Conservation (phyloP, 2,888 invertebrate species). For the Crocallis elinguaria region DNA sequence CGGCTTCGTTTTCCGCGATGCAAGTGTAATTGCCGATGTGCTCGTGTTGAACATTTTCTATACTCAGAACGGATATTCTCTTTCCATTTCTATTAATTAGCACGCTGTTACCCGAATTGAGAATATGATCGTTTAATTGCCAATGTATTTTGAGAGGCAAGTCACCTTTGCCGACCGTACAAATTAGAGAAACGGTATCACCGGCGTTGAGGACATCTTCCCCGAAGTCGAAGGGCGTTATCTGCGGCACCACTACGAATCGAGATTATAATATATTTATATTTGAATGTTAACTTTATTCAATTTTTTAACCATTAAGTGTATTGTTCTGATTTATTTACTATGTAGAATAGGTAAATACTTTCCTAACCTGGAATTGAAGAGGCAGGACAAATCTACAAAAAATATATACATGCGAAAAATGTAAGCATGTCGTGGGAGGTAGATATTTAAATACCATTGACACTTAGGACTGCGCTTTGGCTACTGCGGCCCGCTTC, state of each 20-base stretch:
- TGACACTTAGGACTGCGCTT: slow-evolving; percentile 87
- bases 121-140: slow-evolving; percentile 86
- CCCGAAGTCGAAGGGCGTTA: slow-evolving; percentile 91
- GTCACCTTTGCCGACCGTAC: slow-evolving; percentile 90
- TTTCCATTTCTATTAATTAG: slow-evolving; percentile 86
- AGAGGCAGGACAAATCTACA: neutral
- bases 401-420: slow-evolving; percentile 15
- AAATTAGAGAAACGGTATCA: slow-evolving; percentile 88
- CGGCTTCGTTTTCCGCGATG: slow-evolving; percentile 87
- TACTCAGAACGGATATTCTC: slow-evolving; percentile 88
- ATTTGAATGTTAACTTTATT: neutral
- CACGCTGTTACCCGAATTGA: slow-evolving; percentile 84
- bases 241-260: slow-evolving; percentile 90
- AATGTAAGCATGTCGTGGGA: neutral
- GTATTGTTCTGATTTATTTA: neutral
- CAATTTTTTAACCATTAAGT: neutral
- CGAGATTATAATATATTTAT: neutral
- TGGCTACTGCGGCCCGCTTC: slow-evolving; percentile 86
- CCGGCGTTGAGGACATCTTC: slow-evolving; percentile 89
- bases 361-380: neutral
- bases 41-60: slow-evolving; percentile 84
- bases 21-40: slow-evolving; percentile 88
- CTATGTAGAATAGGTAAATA: no score
- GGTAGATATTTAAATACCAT: slow-evolving; percentile 16
- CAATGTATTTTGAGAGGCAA: slow-evolving; percentile 88